These are phyloP conservation scores for Neocrepidodera transversa DNA, from an alignment of 2,888 invertebrate genomes.

Conservation along the genomic window DNA sequence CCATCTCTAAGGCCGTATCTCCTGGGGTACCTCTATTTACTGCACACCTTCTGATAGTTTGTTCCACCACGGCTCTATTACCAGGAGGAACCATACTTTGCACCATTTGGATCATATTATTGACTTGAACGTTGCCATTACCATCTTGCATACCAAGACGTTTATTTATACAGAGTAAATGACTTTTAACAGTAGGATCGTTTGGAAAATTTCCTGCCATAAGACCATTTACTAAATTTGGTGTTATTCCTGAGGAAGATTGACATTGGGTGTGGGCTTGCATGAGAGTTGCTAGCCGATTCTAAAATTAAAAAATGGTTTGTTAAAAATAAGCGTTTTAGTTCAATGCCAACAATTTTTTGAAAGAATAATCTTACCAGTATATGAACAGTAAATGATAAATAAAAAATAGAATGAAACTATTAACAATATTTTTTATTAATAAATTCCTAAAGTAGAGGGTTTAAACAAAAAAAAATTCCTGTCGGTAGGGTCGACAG, in stretches of 20 bases:
- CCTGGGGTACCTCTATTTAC: conserved; percentile 26
- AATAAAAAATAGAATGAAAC: no score
- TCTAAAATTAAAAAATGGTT: no score
- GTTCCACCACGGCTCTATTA: neutral
- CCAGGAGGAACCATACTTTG: neutral
- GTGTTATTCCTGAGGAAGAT: conserved; percentile 9
- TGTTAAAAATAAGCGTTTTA: no score
- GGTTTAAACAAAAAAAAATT: no score
- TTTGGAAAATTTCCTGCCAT: conserved; percentile 17
- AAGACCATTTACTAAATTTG: neutral
- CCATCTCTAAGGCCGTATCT: conserved; percentile 36
- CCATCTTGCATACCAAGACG: conserved; percentile 16
- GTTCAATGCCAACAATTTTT: no score
- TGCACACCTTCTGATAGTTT: conserved; percentile 31
- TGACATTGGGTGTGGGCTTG: conserved; percentile 18
- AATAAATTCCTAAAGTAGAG: no score
- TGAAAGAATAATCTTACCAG: no score
- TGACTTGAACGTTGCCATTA: conserved; percentile 17
- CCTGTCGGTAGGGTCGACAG: no score
- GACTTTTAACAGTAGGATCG: conserved; percentile 14
- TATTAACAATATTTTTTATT: no score
- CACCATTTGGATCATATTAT: neutral
- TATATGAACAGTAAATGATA: no score
- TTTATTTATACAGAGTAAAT: conserved; percentile 22
- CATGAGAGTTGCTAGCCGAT: no score